Evolutionary conservation across 2,797 vertebrate species (phyloP).

Genomic region (Lithobates pipiens): DNA sequence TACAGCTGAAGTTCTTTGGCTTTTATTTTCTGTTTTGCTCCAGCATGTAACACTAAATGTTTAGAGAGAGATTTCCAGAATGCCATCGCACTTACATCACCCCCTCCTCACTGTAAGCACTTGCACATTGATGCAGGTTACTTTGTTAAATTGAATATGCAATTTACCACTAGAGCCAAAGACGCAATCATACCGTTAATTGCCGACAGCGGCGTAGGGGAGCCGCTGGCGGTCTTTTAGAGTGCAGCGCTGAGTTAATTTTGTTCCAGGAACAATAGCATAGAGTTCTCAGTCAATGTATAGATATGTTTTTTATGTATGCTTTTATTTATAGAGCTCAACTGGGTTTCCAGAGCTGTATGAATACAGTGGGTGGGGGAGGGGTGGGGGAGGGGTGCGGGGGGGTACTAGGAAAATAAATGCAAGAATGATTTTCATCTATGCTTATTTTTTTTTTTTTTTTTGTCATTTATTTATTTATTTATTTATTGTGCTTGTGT

Average conservation of each 20-base stretch:
- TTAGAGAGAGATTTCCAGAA: not conserved
- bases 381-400: no score
- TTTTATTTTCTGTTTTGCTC: not conserved
- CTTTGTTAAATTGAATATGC: constrained; percentile 46
- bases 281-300: constrained; percentile 3
- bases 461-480: not conserved
- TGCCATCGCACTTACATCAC: not conserved
- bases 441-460: not conserved
- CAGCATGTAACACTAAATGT: not conserved
- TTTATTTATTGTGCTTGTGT: not conserved
- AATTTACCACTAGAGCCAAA: constrained; percentile 32
- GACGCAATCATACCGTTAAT: constrained; percentile 40
- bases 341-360: not conserved
- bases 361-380: not conserved
- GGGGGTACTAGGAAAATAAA: not conserved
- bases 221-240: constrained; percentile 18
- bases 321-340: constrained; percentile 24
- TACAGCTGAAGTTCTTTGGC: no score
- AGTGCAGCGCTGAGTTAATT: constrained; percentile 8
- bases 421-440: not conserved
- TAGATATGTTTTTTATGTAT: constrained; percentile 24
- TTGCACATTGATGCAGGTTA: constrained; percentile 20
- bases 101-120: not conserved
- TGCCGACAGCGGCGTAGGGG: not conserved
- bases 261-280: constrained; percentile 12